These are phyloP conservation scores for Dynastes maya DNA, from an alignment of 2,888 invertebrate species.

Conservation along the genomic window DNA sequence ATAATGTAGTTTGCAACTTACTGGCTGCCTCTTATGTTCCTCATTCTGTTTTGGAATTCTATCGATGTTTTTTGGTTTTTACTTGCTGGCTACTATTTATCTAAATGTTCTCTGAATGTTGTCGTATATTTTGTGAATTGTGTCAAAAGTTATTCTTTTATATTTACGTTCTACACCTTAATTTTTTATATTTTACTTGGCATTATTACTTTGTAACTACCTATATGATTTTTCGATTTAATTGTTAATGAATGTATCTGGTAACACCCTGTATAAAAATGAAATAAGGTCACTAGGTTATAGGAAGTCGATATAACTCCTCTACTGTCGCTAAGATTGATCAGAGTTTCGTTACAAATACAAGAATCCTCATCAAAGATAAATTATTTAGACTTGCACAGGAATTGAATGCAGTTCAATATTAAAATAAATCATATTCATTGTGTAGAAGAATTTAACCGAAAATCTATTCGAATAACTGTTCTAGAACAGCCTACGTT, in stretches of 20 bases:
- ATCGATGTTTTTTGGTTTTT: constrained; percentile 23
- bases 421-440: no score
- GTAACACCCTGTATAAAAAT: neutral
- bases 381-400: no score
- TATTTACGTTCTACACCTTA: neutral
- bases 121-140: constrained; percentile 49
- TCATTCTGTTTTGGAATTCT: neutral
- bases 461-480: no score
- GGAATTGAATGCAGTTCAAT: no score
- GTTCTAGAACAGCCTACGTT: no score
- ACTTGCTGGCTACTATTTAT: neutral
- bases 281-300: no score
- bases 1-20: neutral
- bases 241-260: neutral
- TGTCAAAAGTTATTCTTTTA: constrained; percentile 42
- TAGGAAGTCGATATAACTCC: no score
- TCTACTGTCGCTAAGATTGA: no score
- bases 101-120: constrained; percentile 31
- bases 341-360: no score
- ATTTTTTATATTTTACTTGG: neutral
- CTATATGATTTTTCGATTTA: neutral
- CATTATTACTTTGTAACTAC: neutral
- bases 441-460: no score
- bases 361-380: no score
- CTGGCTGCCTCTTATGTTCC: constrained; percentile 8